Evolutionary conservation across 2,888 invertebrate genomes (phyloP).

Genomic region (Cerastis rubricosa): DNA sequence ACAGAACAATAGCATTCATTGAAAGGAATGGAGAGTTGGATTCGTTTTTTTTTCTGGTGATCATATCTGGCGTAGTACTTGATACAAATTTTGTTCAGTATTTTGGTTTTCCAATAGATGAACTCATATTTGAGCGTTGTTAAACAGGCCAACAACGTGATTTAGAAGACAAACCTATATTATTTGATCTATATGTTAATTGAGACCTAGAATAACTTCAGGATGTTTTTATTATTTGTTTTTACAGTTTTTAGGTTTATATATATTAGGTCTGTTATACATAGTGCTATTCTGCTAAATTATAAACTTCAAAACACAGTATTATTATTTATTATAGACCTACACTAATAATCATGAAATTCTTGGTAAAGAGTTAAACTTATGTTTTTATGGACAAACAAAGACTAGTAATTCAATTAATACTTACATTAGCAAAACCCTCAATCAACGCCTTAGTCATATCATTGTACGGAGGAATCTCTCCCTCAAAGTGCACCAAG

Average conservation of each 20-base stretch:
- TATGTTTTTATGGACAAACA: neutral
- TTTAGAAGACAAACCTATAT: neutral
- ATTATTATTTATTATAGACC: too few species aligned
- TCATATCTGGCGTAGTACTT: neutral
- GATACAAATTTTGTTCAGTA: neutral
- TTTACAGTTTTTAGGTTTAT: too few species aligned
- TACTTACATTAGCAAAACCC: constrained; percentile 89
- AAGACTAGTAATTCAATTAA: neutral
- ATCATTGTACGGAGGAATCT: constrained; percentile 84
- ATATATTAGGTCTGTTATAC: too few species aligned
- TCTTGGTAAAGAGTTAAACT: too few species aligned
- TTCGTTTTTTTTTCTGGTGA: neutral
- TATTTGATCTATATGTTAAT: neutral
- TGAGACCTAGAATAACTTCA: neutral
- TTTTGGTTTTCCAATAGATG: neutral
- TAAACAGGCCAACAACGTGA: neutral
- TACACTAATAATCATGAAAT: neutral
- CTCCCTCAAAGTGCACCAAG: constrained; percentile 78
- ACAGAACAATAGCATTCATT: neutral
- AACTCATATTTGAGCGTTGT: neutral
- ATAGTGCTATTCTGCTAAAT: too few species aligned
- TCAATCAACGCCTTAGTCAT: constrained; percentile 91
- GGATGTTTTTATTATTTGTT: too few species aligned
- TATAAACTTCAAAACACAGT: too few species aligned
- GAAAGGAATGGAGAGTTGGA: neutral